These are phyloP conservation scores for Drosophila koepferae DNA, from an alignment of 2,888 invertebrate genomes.

Conservation along the genomic window DNA sequence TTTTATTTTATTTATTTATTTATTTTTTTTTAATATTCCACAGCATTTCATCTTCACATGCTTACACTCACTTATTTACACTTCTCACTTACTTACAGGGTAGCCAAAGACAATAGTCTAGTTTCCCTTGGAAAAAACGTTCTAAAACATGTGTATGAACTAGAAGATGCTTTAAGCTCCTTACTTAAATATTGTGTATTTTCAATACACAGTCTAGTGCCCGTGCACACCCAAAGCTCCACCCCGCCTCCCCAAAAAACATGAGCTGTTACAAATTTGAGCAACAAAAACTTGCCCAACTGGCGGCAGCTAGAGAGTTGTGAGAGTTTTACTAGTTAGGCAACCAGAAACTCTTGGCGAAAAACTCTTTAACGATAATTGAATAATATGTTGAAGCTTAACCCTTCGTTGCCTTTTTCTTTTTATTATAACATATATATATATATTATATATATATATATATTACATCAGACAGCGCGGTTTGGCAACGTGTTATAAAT, in stretches of 20 bases:
- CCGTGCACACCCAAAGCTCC: background rate
- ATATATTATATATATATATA: background rate
- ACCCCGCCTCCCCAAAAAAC: background rate
- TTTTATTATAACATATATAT: background rate
- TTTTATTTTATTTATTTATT: no score
- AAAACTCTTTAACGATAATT: slow-evolving; percentile 22
- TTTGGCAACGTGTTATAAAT: slow-evolving; percentile 27
- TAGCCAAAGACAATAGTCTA: slow-evolving; percentile 3
- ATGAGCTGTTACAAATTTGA: slow-evolving; percentile 4
- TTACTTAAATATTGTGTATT: slow-evolving; percentile 5
- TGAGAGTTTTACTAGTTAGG: background rate
- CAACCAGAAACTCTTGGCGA: background rate
- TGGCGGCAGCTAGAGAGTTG: slow-evolving; percentile 4
- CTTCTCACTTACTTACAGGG: background rate
- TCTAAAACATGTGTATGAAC: slow-evolving; percentile 20
- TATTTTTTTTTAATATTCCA: no score
- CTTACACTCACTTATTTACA: background rate
- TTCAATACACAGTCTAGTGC: background rate
- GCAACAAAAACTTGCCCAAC: background rate
- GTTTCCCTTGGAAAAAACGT: slow-evolving; percentile 1
- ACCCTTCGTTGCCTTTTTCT: background rate
- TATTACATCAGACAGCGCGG: slow-evolving; percentile 1
- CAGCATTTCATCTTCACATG: no score
- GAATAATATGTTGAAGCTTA: slow-evolving; percentile 18
- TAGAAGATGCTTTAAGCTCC: slow-evolving; percentile 22